phyloP scores from a whole-genome alignment of 1,140 invertebrate genomes.

The Holcopasites calliopsidis region DNA sequence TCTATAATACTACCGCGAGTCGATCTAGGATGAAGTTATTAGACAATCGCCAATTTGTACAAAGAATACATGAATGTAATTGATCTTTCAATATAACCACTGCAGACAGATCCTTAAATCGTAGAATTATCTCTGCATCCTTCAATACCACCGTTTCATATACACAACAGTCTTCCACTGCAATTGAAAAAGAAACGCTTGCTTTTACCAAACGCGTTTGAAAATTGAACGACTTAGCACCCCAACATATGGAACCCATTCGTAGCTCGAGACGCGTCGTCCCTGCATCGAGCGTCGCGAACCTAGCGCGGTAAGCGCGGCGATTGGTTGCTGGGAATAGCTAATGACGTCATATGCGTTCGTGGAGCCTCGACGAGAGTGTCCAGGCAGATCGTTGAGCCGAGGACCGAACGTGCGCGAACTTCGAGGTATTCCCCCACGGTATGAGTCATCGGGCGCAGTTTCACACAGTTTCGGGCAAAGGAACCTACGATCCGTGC shows the following conservation, averaged over 20 bases:
- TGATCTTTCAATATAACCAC: no score
- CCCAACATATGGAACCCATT: neutral
- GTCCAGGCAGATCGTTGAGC: conserved; percentile 42
- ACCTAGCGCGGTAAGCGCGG: neutral
- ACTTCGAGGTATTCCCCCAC: conserved; percentile 74
- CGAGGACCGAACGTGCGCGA: conserved; percentile 55
- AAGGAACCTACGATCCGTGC: conserved; percentile 47
- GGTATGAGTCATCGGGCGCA: conserved; percentile 74
- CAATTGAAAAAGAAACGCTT: no score
- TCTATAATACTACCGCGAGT: neutral
- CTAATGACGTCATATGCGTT: conserved; percentile 58
- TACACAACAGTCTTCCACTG: neutral
- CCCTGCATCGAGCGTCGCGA: conserved; percentile 29
- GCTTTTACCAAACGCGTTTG: no score
- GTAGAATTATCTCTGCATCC: neutral
- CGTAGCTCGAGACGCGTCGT: neutral
- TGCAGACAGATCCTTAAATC: no score
- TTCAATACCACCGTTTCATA: neutral
- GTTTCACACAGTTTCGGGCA: conserved; percentile 67
- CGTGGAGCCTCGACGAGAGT: conserved; percentile 32
- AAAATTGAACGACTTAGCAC: neutral
- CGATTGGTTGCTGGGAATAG: conserved; percentile 59
- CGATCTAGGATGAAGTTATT: conserved; percentile 5
- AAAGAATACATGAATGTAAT: neutral
- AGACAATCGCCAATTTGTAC: neutral